phyloP scores from a whole-genome alignment of 2,113 vertebrate species.

The Galeopterus variegatus region DNA sequence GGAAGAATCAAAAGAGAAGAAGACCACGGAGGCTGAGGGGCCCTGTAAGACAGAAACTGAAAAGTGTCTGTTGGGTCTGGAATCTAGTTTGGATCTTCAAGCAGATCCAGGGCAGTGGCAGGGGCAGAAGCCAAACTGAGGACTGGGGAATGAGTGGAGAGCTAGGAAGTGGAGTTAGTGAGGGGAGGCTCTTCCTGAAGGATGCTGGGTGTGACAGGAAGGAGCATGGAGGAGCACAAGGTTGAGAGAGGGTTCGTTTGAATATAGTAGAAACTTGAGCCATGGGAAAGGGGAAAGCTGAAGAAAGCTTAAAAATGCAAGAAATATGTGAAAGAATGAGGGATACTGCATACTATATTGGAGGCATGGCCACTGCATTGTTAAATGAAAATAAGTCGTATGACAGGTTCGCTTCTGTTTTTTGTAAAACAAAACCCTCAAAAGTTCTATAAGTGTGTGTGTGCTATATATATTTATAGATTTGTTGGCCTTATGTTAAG shows the following conservation, averaged over 20 bases:
- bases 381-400: neutral
- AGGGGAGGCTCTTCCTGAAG: neutral
- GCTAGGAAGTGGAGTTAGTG: neutral
- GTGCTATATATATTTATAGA: neutral
- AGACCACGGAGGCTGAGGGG: neutral
- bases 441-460: neutral
- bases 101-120: neutral
- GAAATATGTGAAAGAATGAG: neutral
- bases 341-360: neutral
- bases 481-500: constrained; percentile 4
- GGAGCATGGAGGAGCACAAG: neutral
- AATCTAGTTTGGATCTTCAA: neutral
- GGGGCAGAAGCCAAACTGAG: neutral
- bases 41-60: neutral
- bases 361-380: neutral
- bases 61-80: neutral
- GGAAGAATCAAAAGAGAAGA: neutral
- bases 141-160: neutral
- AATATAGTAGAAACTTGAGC: neutral
- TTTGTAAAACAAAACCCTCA: neutral
- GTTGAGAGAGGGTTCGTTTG: neutral
- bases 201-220: neutral
- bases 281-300: neutral
- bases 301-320: constrained; percentile 26
- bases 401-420: neutral